Conservation (phyloP, 2,797 vertebrate genomes). For the Sphenodon punctatus region DNA sequence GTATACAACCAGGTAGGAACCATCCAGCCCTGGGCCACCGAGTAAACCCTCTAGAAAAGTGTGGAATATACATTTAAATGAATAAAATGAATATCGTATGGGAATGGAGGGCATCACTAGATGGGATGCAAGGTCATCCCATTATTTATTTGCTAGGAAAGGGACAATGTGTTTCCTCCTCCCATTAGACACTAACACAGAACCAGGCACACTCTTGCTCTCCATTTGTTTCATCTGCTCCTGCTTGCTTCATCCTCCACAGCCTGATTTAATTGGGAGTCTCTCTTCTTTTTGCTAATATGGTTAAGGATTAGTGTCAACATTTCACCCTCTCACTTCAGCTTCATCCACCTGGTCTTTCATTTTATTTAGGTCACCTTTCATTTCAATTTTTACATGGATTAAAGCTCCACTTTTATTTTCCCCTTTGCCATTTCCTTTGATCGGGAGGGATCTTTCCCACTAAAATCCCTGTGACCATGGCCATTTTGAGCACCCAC, state of each 20-base stretch:
- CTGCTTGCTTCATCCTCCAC: background rate
- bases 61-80: too few relatives aligned
- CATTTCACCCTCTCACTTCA: background rate
- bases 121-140: background rate
- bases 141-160: too few relatives aligned
- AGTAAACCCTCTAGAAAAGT: too few relatives aligned
- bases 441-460: background rate
- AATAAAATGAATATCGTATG: too few relatives aligned
- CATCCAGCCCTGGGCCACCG: too few relatives aligned
- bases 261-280: background rate
- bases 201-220: accelerated
- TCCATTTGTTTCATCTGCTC: background rate
- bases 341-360: constrained; percentile 15
- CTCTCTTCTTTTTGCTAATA: background rate
- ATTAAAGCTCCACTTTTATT: background rate
- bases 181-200: background rate
- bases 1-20: too few relatives aligned
- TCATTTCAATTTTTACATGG: background rate
- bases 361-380: constrained; percentile 2
- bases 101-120: background rate
- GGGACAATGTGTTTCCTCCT: background rate
- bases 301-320: background rate
- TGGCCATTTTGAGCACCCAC: background rate
- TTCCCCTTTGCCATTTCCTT: background rate
- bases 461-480: background rate